These are phyloP conservation scores for Brachylomia viminalis DNA, from an alignment of 2,888 invertebrate species.

Conservation along the genomic window DNA sequence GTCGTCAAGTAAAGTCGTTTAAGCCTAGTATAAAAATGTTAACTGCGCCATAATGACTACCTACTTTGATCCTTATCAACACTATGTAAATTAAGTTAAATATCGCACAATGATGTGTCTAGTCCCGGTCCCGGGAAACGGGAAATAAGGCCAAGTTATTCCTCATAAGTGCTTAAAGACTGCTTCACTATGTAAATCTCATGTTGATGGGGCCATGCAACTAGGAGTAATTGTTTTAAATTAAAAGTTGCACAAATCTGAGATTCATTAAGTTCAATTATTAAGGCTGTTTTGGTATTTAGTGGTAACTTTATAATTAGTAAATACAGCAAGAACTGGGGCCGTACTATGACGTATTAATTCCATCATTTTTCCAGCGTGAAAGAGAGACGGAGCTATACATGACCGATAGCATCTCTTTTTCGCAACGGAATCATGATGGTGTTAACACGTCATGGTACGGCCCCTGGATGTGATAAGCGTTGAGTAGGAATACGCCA, in stretches of 20 bases:
- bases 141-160: conserved; percentile 56
- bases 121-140: conserved; percentile 43
- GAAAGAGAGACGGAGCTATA: no score
- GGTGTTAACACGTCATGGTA: no score
- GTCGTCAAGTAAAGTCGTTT: no score
- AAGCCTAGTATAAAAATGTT: conserved; percentile 15
- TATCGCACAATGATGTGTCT: conserved; percentile 68
- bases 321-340: background rate
- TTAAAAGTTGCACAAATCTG: conserved; percentile 51
- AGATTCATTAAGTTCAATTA: conserved; percentile 34
- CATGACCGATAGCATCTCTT: no score
- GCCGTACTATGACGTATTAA: no score
- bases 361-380: no score
- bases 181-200: conserved; percentile 59
- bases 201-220: conserved; percentile 59
- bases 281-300: conserved; percentile 1
- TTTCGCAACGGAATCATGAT: no score
- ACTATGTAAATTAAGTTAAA: conserved; percentile 71
- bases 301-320: background rate
- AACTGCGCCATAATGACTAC: conserved; percentile 40
- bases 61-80: conserved; percentile 44
- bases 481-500: no score
- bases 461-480: no score
- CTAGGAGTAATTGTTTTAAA: conserved; percentile 62
- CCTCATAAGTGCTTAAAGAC: conserved; percentile 65